Conservation (phyloP, 2,888 invertebrate species). For the Agonopterix heracliana region DNA sequence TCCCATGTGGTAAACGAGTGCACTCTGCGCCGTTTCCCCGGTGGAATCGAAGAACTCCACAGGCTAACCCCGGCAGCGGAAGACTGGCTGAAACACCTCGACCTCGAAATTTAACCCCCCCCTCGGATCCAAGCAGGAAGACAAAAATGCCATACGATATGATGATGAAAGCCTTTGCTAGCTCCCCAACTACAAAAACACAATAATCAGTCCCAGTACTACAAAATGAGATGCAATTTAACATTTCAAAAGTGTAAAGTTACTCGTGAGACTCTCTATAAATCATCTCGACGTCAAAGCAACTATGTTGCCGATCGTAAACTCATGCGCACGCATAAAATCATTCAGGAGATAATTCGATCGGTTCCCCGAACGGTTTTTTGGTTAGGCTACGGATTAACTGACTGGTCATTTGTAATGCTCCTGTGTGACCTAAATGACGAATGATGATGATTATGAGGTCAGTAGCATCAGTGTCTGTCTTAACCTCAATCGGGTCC, state of each 20-base stretch:
- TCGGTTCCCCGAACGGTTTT: constrained; percentile 51
- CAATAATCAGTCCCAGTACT: constrained; percentile 7
- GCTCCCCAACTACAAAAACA: neutral
- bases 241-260: constrained; percentile 25
- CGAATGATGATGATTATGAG: neutral
- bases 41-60: too few relatives aligned
- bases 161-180: too few relatives aligned
- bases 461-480: too few relatives aligned
- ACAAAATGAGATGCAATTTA: constrained; percentile 43
- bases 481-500: too few relatives aligned
- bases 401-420: neutral
- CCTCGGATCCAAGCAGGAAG: too few relatives aligned
- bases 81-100: too few relatives aligned
- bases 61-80: too few relatives aligned
- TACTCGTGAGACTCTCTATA: constrained; percentile 29
- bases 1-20: too few relatives aligned
- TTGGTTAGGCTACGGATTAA: constrained; percentile 18
- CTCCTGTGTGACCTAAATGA: neutral
- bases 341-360: constrained; percentile 56
- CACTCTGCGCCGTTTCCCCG: too few relatives aligned
- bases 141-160: too few relatives aligned
- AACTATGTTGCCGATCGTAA: constrained; percentile 43
- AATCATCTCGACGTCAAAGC: constrained; percentile 31
- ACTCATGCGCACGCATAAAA: constrained; percentile 39
- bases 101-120: too few relatives aligned